Conservation (phyloP, 2,797 vertebrate genomes). For the Lates japonicus region DNA sequence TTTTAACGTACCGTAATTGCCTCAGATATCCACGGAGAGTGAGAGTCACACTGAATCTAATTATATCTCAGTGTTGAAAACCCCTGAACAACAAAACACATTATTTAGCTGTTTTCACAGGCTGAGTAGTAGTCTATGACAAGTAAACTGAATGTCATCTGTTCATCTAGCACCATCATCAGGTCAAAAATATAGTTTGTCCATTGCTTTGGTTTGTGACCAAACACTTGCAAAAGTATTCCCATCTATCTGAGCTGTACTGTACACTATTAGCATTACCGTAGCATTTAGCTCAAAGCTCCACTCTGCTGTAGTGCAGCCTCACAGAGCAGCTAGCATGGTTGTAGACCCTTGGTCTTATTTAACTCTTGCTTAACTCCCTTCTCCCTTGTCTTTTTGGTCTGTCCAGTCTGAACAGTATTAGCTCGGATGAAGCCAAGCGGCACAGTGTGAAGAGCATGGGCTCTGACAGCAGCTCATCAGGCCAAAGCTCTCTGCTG, state of each 20-base stretch:
- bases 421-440: slow-evolving; percentile 91
- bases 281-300: neutral
- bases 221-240: neutral
- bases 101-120: neutral
- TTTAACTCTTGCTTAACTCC: neutral
- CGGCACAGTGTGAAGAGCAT: slow-evolving; percentile 91
- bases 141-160: neutral
- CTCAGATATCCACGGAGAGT: neutral
- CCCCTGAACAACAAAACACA: slow-evolving; percentile 7
- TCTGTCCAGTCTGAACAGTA: slow-evolving; percentile 89
- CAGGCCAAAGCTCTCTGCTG: slow-evolving; percentile 91
- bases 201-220: neutral
- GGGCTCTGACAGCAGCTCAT: slow-evolving; percentile 91
- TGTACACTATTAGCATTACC: neutral
- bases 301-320: neutral
- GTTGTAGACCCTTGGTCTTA: neutral
- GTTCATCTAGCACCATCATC: neutral
- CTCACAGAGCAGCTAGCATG: neutral
- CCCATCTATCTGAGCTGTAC: neutral
- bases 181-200: neutral
- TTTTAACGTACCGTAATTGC: slow-evolving; percentile 6
- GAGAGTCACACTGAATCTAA: neutral
- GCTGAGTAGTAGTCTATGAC: neutral
- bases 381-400: neutral
- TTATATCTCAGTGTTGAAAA: slow-evolving; percentile 7